Percentiles rank a stretch among this genome's conserved stretches.
Conservation (phyloP, 1,140 invertebrate genomes). For the Polypedilum vanderplanki region DNA sequence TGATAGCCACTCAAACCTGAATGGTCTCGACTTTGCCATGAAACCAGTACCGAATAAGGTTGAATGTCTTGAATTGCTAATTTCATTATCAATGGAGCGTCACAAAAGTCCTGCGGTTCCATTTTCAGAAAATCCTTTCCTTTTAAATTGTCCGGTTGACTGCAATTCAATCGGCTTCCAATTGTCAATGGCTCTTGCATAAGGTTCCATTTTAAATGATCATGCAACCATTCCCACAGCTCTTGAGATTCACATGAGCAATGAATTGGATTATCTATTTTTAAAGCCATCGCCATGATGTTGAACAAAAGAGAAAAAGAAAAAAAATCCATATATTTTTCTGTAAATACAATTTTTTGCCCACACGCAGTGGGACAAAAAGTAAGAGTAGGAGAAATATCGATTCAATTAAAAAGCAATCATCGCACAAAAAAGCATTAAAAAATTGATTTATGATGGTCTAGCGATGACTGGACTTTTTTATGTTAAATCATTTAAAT, state of each 20-base stretch:
- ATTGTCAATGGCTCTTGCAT: conserved; percentile 48
- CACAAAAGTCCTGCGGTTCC: conserved; percentile 72
- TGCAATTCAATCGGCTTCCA: conserved; percentile 59
- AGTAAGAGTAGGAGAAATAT: background rate
- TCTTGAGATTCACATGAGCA: conserved; percentile 79
- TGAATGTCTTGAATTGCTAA: conserved; percentile 81
- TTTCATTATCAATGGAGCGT: conserved; percentile 68
- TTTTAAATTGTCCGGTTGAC: conserved; percentile 67
- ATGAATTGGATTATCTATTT: conserved; percentile 69
- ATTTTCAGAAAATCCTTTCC: conserved; percentile 68
- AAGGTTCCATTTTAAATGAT: conserved; percentile 63
- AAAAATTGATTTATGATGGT: conserved; percentile 10
- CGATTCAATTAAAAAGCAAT: background rate
- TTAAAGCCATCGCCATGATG: too few relatives aligned
- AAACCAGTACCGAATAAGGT: conserved; percentile 76
- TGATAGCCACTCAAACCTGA: conserved; percentile 77
- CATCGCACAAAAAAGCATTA: conserved; percentile 21
- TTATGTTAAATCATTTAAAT: background rate
- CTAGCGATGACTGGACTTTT: background rate
- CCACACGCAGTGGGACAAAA: too few relatives aligned
- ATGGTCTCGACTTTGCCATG: conserved; percentile 84
- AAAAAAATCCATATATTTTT: too few relatives aligned
- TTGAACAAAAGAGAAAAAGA: too few relatives aligned
- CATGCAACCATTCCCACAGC: conserved; percentile 79
- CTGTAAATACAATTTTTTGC: too few relatives aligned